These are phyloP conservation scores for Andricus grossulariae DNA, from an alignment of 1,140 invertebrate species.

Conservation along the genomic window DNA sequence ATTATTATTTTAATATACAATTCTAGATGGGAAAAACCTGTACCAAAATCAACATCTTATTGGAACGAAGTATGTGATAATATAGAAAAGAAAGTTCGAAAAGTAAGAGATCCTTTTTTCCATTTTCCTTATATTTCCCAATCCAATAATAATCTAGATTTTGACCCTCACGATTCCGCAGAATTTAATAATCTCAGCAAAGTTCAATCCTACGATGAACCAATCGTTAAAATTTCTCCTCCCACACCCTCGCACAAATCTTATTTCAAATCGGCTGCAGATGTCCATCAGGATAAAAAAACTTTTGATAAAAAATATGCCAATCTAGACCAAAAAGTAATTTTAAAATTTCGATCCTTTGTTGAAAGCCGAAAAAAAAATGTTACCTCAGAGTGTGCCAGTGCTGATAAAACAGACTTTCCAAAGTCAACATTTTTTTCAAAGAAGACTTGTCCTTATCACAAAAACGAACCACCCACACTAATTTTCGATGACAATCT, in stretches of 20 bases:
- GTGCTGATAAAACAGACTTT: constrained; percentile 17
- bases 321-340: not conserved
- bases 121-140: constrained; percentile 13
- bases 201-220: constrained; percentile 34
- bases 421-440: constrained; percentile 38
- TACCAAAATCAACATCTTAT: constrained; percentile 47
- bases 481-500: constrained; percentile 58
- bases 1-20: not conserved
- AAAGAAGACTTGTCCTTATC: constrained; percentile 43
- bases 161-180: not conserved
- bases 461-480: constrained; percentile 37
- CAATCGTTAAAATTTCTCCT: constrained; percentile 43
- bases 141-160: constrained; percentile 31
- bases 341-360: not conserved
- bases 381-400: not conserved
- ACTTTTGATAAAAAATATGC: not conserved
- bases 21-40: constrained; percentile 58
- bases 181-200: constrained; percentile 22
- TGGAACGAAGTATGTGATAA: constrained; percentile 56
- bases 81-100: constrained; percentile 45
- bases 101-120: constrained; percentile 55
- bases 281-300: not conserved
- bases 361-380: not conserved
- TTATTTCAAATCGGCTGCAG: not conserved
- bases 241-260: constrained; percentile 4